Conservation (phyloP, 35 echinoderm and acorn worm genomes). For the Chiridota heheva region DNA sequence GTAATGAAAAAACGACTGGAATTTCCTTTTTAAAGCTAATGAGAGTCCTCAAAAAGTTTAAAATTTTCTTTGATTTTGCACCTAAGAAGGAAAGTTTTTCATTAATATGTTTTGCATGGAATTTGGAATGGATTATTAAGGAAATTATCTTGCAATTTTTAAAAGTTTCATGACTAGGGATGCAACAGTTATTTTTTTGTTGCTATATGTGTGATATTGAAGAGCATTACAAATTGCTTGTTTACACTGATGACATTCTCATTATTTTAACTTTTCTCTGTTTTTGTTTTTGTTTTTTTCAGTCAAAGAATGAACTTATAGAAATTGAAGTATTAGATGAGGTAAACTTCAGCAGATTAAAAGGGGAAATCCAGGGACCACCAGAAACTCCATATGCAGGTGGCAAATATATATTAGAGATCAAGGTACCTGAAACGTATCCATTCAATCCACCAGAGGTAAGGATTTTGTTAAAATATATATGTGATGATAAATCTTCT, state of each 20-base stretch:
- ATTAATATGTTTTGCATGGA: not conserved
- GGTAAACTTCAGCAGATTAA: constrained; percentile 46
- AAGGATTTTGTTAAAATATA: constrained; percentile 1
- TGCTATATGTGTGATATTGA: not conserved
- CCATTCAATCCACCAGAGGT: constrained; percentile 99
- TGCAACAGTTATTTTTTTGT: not conserved
- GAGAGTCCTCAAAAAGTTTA: no score
- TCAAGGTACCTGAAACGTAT: constrained; percentile 93
- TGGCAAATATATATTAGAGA: constrained; percentile 78
- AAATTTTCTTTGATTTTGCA: no score
- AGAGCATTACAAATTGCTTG: not conserved
- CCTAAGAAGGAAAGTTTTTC: not conserved
- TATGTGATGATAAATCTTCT: not conserved
- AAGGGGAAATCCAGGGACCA: constrained; percentile 84
- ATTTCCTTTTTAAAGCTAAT: no score
- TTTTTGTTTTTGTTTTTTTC: constrained; percentile 18
- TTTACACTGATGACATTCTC: no score
- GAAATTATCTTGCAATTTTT: not conserved
- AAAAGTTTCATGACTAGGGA: not conserved
- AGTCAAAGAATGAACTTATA: constrained; percentile 67
- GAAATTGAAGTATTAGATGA: constrained; percentile 51
- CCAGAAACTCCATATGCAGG: constrained; percentile 93
- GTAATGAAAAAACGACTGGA: no score
- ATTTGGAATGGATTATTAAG: not conserved
- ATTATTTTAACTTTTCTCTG: not conserved